Conservation (phyloP, 2,888 invertebrate species). For the Pharmacophagus antenor region DNA sequence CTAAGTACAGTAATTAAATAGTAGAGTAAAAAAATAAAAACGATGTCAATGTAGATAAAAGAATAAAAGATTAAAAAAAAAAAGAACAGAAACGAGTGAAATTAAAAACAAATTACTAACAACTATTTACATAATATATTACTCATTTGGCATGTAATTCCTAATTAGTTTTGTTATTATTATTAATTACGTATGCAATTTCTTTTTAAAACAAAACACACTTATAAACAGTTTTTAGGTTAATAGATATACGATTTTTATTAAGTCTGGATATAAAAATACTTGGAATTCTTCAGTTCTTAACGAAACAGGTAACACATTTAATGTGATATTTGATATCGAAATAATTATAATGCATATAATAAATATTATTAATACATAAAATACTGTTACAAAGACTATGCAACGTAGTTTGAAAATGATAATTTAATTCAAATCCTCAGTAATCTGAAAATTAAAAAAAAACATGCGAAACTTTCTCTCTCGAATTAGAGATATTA, state of each 20-base stretch:
- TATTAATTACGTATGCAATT: not conserved
- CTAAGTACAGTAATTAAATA: not conserved
- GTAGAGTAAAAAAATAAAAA: not conserved
- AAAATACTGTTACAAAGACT: too few relatives aligned
- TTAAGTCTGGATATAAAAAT: not conserved
- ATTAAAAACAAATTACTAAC: not conserved
- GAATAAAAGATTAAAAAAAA: not conserved
- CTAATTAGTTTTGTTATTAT: conserved; percentile 4
- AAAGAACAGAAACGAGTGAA: not conserved
- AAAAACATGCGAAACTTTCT: too few relatives aligned
- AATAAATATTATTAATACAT: too few relatives aligned
- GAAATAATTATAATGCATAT: too few relatives aligned
- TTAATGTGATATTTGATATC: too few relatives aligned
- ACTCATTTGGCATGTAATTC: not conserved
- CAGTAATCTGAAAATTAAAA: too few relatives aligned
- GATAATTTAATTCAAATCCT: too few relatives aligned
- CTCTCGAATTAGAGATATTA: too few relatives aligned
- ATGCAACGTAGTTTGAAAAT: too few relatives aligned
- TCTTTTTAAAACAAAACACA: conserved; percentile 2
- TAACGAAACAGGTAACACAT: too few relatives aligned
- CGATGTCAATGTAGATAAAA: not conserved
- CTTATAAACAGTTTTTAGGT: conserved; percentile 1
- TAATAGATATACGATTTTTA: not conserved
- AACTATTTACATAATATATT: not conserved
- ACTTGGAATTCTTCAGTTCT: not conserved